Base-by-base conservation (phyloP, 2,113 vertebrate species). In the Hylia prasina region DNA sequence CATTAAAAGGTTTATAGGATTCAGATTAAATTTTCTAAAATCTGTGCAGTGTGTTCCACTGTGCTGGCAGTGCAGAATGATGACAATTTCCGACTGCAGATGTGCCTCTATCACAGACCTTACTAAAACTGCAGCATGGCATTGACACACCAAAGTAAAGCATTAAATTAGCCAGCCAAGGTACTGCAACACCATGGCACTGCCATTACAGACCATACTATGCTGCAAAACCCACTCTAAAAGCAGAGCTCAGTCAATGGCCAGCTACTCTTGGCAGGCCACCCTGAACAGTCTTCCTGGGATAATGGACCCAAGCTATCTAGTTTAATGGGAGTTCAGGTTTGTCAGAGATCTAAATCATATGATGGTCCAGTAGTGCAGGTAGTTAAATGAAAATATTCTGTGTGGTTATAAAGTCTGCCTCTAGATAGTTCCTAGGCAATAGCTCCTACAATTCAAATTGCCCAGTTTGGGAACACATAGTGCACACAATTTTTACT, bases 1-100 rank as follows among this genome's bases (percentile, higher is more conserved):
- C 51, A 25, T 48, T 94, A 66, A 93, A 96, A 88, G 44, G 6
- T 85, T 96, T 78, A 78, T 85, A 81, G 76, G 68, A 86, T 89
- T 75, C 90, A 96, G 82, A 83, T 83, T 51, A 1, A 1, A 73
- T 92, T 94, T 93, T 87, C 76, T 66, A 75, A 81, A 60, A 75
- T 45, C 54, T 83, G 13, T 91, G 64, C 45, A 31, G 50, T 65
- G 47, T 44, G 56, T 85, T 90, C 70, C 39, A 70, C 61, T 27
- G 5, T 15, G 33, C 18, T 93, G 84, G 75, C 58, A 80, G 69
- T 72, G 42, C 57, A 85, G 48, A 89, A 88, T 28, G 23, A 45
- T 68, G 57, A 65, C 40, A 39, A 20, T 83, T 93, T 94, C 77
- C 73, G 27, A 80, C 69, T 87, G 78, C 89, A 97, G 76, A 81